A percentile compares a stretch with the other conserved stretches of the same genome.
Evolutionary conservation across 2,113 vertebrate genomes (phyloP).

Genomic region (Ciconia stormi): DNA sequence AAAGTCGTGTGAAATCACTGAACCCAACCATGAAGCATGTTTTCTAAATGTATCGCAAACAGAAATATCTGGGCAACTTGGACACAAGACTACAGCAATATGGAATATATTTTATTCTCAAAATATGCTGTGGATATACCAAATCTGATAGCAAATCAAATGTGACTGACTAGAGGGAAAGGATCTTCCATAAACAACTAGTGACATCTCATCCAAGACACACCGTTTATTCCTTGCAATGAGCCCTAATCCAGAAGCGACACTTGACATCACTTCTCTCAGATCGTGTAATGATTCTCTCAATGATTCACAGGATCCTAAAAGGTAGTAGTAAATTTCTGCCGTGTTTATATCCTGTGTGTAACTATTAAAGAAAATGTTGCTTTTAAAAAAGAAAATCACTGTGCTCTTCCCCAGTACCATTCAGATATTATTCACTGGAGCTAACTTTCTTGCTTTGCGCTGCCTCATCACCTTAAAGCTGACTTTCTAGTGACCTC

Average conservation of each 20-base stretch:
- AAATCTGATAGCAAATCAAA: background rate
- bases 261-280: background rate
- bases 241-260: background rate
- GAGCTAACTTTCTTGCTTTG: background rate
- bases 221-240: background rate
- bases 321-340: background rate
- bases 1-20: background rate
- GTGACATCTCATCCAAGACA: background rate
- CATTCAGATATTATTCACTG: background rate
- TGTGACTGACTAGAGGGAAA: background rate
- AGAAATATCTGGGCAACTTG: background rate
- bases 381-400: background rate
- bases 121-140: background rate
- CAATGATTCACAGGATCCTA: background rate
- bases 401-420: background rate
- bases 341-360: background rate
- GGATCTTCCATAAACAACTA: background rate
- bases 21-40: background rate
- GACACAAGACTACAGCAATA: background rate
- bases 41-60: background rate
- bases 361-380: background rate
- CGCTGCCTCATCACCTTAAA: conserved; percentile 10
- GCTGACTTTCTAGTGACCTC: conserved; percentile 11
- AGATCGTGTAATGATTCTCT: background rate
- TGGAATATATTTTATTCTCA: background rate